A percentile compares a stretch with the other conserved stretches of the same genome.
Conservation (phyloP, 2,888 invertebrate genomes). For the Zaprionus bogoriensis region DNA sequence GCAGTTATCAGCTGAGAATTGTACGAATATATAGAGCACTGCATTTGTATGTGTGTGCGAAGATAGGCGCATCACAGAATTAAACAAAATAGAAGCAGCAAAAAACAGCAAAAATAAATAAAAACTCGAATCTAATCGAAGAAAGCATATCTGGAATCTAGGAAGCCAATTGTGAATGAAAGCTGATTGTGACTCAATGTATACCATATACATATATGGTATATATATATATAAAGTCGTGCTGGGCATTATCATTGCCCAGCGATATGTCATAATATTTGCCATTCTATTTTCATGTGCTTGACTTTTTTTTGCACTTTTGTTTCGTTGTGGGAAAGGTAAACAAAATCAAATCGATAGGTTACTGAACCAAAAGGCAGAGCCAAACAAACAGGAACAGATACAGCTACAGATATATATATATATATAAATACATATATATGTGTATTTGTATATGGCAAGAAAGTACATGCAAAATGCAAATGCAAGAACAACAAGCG, state of each 20-base stretch:
- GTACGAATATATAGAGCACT: background rate
- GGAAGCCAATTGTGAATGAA: background rate
- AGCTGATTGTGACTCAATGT: slow-evolving; percentile 1
- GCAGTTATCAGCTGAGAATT: slow-evolving; percentile 17
- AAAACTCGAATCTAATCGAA: background rate
- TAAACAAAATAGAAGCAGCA: slow-evolving; percentile 3
- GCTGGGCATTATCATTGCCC: background rate
- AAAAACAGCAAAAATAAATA: too few species aligned
- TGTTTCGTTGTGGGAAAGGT: slow-evolving; percentile 30
- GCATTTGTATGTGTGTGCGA: background rate
- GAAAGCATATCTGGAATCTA: slow-evolving; percentile 9
- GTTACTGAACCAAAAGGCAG: slow-evolving; percentile 63
- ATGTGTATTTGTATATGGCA: background rate
- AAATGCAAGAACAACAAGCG: slow-evolving; percentile 36
- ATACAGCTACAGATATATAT: background rate
- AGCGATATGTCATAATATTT: slow-evolving; percentile 41
- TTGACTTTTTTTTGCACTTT: background rate
- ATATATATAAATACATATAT: background rate
- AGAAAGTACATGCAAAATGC: slow-evolving; percentile 19
- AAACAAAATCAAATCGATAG: slow-evolving; percentile 64
- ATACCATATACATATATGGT: too few species aligned
- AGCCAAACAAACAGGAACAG: slow-evolving; percentile 28
- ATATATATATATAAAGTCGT: background rate
- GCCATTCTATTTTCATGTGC: slow-evolving; percentile 25
- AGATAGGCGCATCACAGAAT: background rate